Evolutionary conservation across 2,888 invertebrate genomes (phyloP), one percentile per base, ranked within the genome.

Genomic region (Rhingia campestris): DNA sequence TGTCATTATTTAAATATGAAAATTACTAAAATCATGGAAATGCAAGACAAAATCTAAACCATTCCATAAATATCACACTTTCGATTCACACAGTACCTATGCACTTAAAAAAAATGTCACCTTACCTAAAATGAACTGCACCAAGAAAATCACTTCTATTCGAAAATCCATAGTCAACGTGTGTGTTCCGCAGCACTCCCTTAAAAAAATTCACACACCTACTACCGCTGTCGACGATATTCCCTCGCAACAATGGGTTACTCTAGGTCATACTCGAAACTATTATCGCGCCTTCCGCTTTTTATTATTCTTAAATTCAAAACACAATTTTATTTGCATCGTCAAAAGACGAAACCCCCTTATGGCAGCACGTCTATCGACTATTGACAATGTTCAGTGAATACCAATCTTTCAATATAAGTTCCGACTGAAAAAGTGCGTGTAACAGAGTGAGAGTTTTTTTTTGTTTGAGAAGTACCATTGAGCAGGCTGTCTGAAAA

Each of bases 111-210:
- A n/a, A n/a, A n/a, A n/a, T 67, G 30, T 35, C 45, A 12, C 7
- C 30, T 72, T 82, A 82, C 81, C 73, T 51, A 82, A 77, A 61
- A 77, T 37, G 2, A 63, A 12, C 12, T 43, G 6, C 37, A 53
- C 22, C 37, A 69, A 9, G 6, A 70, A 39, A 51, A 70, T 9
- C 14, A 53, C 33, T 37, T 66, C 54, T 37, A 75, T 58, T 39
- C 70, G 59, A 76, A 47, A 54, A 4, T 63, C 49, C 77, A 77
- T 82, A 22, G 49, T 22, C 41, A 59, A 6, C 41, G 58, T 32
- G 7, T 47, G 4, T n/a, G 12, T 49, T 6, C 33, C 58, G 47
- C 32, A 61, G 30, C 56, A 53, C 30, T 9, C 37, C 12, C 10
- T 66, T 43, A 6, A 45, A 22, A 2, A 22, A 54, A 67, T 32